Conservation (phyloP, 2,888 invertebrate species). For the Timema podura region DNA sequence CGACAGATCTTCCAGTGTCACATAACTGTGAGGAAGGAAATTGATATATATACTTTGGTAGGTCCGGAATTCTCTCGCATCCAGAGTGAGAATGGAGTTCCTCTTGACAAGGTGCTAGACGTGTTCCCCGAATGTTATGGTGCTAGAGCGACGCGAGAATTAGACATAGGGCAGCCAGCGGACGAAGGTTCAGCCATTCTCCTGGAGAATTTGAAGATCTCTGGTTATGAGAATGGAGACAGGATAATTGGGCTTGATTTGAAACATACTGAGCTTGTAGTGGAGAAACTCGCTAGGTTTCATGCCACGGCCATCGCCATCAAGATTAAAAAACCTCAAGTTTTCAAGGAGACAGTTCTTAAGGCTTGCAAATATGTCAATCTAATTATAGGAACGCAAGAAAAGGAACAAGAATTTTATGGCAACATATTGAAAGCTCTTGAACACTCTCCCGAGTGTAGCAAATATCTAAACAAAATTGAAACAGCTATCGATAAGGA, state of each 20-base stretch:
- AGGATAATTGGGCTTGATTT: constrained; percentile 40
- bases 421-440: neutral
- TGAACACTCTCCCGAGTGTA: neutral
- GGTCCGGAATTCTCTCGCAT: constrained; percentile 38
- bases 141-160: constrained; percentile 39
- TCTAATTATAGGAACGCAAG: too few species aligned
- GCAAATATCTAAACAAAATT: constrained; percentile 33
- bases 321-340: constrained; percentile 38
- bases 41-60: constrained; percentile 41
- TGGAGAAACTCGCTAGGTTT: constrained; percentile 21
- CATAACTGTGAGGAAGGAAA: constrained; percentile 42
- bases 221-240: constrained; percentile 39
- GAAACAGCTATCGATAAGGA: constrained; percentile 38
- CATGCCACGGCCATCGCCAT: constrained; percentile 36
- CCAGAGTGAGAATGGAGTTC: constrained; percentile 37
- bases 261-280: constrained; percentile 19
- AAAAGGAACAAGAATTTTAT: neutral
- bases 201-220: constrained; percentile 41
- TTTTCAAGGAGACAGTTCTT: constrained; percentile 37
- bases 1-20: constrained; percentile 42
- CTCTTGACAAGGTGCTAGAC: constrained; percentile 36
- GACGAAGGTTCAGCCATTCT: constrained; percentile 40
- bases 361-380: constrained; percentile 32
- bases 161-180: constrained; percentile 37
- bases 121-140: constrained; percentile 40